These are phyloP conservation scores for Aldrovandia affinis DNA, from an alignment of 2,797 vertebrate species.

Conservation along the genomic window DNA sequence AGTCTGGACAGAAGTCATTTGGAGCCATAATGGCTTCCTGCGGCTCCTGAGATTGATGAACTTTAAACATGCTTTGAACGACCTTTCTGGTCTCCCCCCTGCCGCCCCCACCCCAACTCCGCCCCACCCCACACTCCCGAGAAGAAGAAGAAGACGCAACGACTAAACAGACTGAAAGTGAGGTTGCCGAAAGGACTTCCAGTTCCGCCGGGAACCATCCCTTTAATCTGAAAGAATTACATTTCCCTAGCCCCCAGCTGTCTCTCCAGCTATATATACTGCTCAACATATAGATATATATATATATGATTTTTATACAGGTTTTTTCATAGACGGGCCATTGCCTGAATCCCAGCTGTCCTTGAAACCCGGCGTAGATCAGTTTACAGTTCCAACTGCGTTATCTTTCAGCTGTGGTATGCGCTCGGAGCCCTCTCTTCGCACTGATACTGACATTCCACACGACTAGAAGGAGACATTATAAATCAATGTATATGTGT, in stretches of 20 bases:
- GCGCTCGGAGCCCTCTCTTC: background rate
- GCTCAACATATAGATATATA: slow-evolving; percentile 3
- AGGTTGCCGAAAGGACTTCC: background rate
- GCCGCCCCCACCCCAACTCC: slow-evolving; percentile 29
- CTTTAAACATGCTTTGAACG: background rate
- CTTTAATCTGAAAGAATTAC: background rate
- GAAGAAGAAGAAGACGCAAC: background rate
- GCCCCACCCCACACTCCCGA: background rate
- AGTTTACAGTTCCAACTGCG: slow-evolving; percentile 19
- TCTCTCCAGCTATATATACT: background rate
- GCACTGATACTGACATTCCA: background rate
- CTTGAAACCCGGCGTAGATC: slow-evolving; percentile 5
- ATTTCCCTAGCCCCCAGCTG: background rate
- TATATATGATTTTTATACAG: slow-evolving; percentile 11
- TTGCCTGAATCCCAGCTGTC: slow-evolving; percentile 12
- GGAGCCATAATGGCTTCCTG: background rate
- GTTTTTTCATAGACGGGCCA: background rate
- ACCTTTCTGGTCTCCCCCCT: slow-evolving; percentile 23
- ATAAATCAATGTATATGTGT: background rate
- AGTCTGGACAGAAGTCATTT: background rate
- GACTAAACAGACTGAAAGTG: background rate
- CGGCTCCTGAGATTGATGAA: background rate
- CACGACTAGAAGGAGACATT: background rate
- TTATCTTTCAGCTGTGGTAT: slow-evolving; percentile 24
- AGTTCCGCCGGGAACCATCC: background rate